phyloP scores from a whole-genome alignment of 2,113 vertebrate species.

The Engraulis encrasicolus region DNA sequence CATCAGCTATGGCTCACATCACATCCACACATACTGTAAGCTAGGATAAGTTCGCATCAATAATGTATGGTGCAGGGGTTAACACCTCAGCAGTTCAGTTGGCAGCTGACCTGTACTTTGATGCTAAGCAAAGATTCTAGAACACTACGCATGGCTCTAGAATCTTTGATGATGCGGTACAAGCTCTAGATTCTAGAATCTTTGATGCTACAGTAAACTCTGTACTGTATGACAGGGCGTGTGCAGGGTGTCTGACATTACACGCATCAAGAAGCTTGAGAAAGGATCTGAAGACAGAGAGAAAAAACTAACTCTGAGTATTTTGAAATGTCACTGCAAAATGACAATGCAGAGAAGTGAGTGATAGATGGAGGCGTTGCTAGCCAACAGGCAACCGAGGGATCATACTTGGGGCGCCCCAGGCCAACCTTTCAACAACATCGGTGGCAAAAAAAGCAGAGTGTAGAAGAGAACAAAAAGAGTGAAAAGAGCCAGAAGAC shows the following conservation, averaged over 20 bases:
- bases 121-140: too few species aligned
- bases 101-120: background rate
- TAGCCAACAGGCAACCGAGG: too few species aligned
- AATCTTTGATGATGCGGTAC: too few species aligned
- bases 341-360: background rate
- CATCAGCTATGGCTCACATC: too few species aligned
- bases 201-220: too few species aligned
- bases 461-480: too few species aligned
- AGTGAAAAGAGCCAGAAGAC: background rate
- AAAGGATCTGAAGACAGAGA: background rate
- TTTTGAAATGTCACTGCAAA: background rate
- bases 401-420: too few species aligned
- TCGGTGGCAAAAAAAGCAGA: too few species aligned
- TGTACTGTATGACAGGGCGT: background rate
- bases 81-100: slow-evolving; percentile 2
- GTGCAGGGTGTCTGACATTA: background rate
- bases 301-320: background rate
- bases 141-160: too few species aligned
- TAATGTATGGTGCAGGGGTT: background rate
- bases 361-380: background rate
- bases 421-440: too few species aligned
- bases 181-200: too few species aligned
- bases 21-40: too few species aligned
- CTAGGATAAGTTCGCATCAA: background rate
- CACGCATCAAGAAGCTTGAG: background rate